These are phyloP conservation scores for Gymnocheta viridis DNA, from an alignment of 2,888 invertebrate genomes.

Conservation along the genomic window DNA sequence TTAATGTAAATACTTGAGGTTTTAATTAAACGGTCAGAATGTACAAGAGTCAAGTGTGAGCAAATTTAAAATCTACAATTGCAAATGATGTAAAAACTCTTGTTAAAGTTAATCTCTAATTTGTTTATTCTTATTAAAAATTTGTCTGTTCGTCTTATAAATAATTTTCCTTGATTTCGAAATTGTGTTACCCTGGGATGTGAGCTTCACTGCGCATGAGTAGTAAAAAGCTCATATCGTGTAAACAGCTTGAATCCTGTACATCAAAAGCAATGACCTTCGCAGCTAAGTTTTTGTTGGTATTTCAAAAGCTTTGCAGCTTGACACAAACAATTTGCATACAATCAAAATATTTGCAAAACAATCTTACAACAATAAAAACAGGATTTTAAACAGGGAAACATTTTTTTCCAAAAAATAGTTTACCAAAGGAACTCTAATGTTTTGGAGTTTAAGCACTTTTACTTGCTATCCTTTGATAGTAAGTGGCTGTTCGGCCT, in stretches of 20 bases:
- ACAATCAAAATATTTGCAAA: conserved; percentile 19
- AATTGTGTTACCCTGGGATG: background rate
- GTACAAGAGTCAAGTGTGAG: too few relatives aligned
- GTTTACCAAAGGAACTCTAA: conserved; percentile 14
- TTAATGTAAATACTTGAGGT: too few relatives aligned
- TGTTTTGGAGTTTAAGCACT: conserved; percentile 78
- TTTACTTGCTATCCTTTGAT: conserved; percentile 79
- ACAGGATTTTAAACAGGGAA: background rate
- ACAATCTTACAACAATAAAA: conserved; percentile 28
- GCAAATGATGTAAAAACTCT: background rate
- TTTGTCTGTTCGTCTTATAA: too few relatives aligned
- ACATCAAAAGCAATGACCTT: conserved; percentile 70
- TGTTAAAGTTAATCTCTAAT: too few relatives aligned
- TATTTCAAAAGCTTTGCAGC: conserved; percentile 33
- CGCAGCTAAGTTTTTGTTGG: conserved; percentile 56
- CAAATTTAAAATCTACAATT: too few relatives aligned
- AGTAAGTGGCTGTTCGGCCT: conserved; percentile 78
- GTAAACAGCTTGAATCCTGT: conserved; percentile 23
- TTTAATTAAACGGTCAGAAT: too few relatives aligned
- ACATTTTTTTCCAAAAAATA: background rate
- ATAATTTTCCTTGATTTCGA: background rate
- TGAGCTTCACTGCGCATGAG: conserved; percentile 23
- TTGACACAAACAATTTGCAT: conserved; percentile 26
- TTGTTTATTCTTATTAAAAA: too few relatives aligned
- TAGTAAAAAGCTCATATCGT: background rate